Evolutionary conservation across 2,113 vertebrate species (phyloP).

Genomic region (Pica pica): DNA sequence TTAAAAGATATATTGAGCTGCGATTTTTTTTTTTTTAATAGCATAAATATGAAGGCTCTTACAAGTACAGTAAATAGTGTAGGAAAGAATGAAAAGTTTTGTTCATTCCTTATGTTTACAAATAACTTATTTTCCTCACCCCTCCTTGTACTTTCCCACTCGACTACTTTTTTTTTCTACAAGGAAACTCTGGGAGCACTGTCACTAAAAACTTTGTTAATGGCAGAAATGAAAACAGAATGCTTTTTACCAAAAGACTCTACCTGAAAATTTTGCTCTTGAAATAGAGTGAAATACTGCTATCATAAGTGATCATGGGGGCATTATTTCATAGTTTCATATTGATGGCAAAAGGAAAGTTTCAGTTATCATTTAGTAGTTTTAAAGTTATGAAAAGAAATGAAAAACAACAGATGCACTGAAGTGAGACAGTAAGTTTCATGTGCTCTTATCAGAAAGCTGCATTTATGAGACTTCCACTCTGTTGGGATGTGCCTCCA

Average conservation of each 20-base stretch:
- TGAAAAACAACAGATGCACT: constrained; percentile 9
- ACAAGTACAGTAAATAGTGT: background rate
- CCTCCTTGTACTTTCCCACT: background rate
- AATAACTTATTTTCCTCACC: background rate
- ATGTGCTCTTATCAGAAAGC: background rate
- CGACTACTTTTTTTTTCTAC: background rate
- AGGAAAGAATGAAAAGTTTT: background rate
- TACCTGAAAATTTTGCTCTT: background rate
- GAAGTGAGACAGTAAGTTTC: background rate
- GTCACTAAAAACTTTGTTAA: background rate
- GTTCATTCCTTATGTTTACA: background rate
- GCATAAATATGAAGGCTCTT: background rate
- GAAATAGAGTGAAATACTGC: background rate
- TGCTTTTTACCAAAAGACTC: background rate
- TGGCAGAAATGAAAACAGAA: background rate
- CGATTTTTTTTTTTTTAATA: background rate
- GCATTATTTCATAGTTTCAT: background rate
- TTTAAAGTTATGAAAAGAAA: constrained; percentile 21
- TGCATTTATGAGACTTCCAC: background rate
- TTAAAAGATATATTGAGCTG: background rate
- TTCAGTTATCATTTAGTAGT: background rate
- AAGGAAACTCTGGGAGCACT: background rate
- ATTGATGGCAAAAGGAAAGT: background rate
- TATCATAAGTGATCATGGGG: background rate
- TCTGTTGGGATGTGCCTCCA: background rate